Conservation (phyloP, 2,113 vertebrate genomes). For the Phycodurus eques region DNA sequence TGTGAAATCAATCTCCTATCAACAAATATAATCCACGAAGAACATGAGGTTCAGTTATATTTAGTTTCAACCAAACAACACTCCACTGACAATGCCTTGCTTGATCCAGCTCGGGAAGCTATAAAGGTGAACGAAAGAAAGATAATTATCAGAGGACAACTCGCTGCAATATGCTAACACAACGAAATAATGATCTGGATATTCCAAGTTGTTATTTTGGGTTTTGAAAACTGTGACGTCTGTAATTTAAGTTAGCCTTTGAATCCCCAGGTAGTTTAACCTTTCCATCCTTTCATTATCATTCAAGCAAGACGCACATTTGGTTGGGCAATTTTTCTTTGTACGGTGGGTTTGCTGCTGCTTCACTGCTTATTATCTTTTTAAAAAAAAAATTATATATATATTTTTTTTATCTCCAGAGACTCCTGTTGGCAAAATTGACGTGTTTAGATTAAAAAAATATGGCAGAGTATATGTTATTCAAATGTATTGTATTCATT, state of each 20-base stretch:
- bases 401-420: not conserved
- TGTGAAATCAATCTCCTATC: slow-evolving; percentile 6
- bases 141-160: not conserved
- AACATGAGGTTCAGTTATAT: not conserved
- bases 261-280: not conserved
- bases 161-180: not conserved
- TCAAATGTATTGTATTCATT: not conserved
- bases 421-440: not conserved
- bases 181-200: not conserved
- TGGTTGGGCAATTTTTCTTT: not conserved
- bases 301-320: not conserved
- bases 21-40: not conserved
- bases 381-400: too few species aligned
- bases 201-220: not conserved
- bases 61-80: not conserved
- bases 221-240: not conserved
- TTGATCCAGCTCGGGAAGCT: not conserved
- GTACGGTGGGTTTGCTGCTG: not conserved
- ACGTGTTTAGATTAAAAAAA: not conserved
- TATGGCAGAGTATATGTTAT: not conserved
- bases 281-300: slow-evolving; percentile 7
- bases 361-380: not conserved
- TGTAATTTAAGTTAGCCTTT: not conserved
- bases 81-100: not conserved
- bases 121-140: not conserved